Conservation (phyloP, 2,113 vertebrate species). For the Syngnathus floridae region DNA sequence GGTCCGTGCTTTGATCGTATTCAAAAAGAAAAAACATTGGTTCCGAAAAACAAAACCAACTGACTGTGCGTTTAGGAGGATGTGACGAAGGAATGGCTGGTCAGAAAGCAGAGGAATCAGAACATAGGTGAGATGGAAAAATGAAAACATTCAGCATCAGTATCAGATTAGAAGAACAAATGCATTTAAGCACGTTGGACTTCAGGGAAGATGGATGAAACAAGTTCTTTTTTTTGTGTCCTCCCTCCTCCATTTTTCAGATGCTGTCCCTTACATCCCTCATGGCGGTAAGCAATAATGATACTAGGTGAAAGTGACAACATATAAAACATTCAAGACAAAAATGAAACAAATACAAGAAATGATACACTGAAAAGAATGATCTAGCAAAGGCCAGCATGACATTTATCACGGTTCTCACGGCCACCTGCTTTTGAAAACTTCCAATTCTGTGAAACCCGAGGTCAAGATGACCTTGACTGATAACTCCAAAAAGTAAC, state of each 20-base stretch:
- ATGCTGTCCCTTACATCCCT: slow-evolving; percentile 66
- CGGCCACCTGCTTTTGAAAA: too few species aligned
- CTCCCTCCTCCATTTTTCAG: slow-evolving; percentile 41
- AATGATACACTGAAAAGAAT: too few species aligned
- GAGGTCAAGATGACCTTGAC: too few species aligned
- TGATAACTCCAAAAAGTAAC: too few species aligned
- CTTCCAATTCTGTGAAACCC: too few species aligned
- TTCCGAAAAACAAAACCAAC: too few species aligned
- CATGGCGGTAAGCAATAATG: slow-evolving; percentile 58
- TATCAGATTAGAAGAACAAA: neutral
- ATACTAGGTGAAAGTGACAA: neutral
- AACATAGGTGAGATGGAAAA: slow-evolving; percentile 53
- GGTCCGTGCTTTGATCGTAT: slow-evolving; percentile 36
- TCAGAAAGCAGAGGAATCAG: slow-evolving; percentile 66
- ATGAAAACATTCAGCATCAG: too few species aligned
- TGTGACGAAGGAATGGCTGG: slow-evolving; percentile 69
- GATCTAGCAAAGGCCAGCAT: too few species aligned
- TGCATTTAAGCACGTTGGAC: neutral
- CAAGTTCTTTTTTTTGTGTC: neutral
- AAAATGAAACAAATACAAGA: too few species aligned
- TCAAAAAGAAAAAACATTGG: too few species aligned
- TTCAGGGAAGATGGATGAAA: neutral
- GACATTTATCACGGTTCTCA: too few species aligned
- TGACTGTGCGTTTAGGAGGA: slow-evolving; percentile 52
- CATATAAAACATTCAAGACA: too few species aligned